Percentiles rank a stretch among this genome's conserved stretches.
phyloP scores from a whole-genome alignment of 1,140 invertebrate species.

The Araneus ventricosus region DNA sequence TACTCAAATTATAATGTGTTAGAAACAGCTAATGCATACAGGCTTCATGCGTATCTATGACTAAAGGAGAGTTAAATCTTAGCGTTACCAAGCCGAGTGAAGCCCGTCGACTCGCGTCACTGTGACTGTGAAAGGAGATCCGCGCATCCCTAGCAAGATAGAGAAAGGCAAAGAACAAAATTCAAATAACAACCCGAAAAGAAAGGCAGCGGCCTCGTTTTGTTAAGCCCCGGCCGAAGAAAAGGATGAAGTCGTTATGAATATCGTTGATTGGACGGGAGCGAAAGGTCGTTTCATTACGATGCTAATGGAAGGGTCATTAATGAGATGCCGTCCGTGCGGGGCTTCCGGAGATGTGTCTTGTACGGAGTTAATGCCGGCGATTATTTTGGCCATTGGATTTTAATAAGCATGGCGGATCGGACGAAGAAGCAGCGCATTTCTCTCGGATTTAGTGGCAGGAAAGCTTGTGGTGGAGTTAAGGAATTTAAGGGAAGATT shows the following conservation, averaged over 20 bases:
- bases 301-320: constrained; percentile 66
- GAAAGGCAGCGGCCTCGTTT: neutral
- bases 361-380: constrained; percentile 42
- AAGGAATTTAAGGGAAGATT: neutral
- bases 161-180: neutral
- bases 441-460: neutral
- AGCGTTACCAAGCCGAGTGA: too few species aligned
- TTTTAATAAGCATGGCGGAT: constrained; percentile 59
- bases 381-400: constrained; percentile 64
- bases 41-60: too few species aligned
- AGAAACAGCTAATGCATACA: too few species aligned
- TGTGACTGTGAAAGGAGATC: too few species aligned
- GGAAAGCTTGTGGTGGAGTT: neutral
- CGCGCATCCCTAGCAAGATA: too few species aligned
- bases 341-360: neutral
- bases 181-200: constrained; percentile 27
- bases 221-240: constrained; percentile 28
- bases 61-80: too few species aligned
- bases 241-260: constrained; percentile 63
- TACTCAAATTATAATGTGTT: too few species aligned
- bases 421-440: neutral
- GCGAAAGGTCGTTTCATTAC: constrained; percentile 64
- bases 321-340: constrained; percentile 33
- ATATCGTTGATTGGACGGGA: constrained; percentile 50
- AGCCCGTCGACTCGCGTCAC: too few species aligned